These are phyloP conservation scores for Epicauta chinensis DNA, from an alignment of 1,140 invertebrate species.

Conservation along the genomic window DNA sequence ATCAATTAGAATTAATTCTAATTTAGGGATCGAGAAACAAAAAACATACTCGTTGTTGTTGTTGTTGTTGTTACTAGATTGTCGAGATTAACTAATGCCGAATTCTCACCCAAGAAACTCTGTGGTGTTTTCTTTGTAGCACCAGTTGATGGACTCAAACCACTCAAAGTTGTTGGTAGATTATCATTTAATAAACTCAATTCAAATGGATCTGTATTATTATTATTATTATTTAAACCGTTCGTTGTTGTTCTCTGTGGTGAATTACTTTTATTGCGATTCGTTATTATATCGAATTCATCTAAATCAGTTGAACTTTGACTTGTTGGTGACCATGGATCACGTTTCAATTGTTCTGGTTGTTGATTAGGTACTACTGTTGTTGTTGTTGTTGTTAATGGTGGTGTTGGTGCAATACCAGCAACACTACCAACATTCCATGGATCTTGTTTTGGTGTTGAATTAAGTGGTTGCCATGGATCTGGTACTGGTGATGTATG, in stretches of 20 bases:
- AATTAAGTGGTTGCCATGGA: not conserved
- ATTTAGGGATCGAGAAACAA: not conserved
- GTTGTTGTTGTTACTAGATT: slow-evolving; percentile 92
- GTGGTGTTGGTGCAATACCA: not conserved
- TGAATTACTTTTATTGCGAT: slow-evolving; percentile 52
- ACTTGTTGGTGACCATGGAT: slow-evolving; percentile 39
- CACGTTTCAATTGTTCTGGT: slow-evolving; percentile 11
- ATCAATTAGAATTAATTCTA: not conserved
- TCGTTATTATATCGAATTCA: slow-evolving; percentile 78
- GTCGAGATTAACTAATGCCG: slow-evolving; percentile 88
- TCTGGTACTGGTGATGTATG: not conserved
- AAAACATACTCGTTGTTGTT: slow-evolving; percentile 30
- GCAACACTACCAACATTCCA: not conserved
- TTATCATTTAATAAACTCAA: slow-evolving; percentile 54
- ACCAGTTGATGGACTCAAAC: slow-evolving; percentile 40
- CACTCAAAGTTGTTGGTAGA: slow-evolving; percentile 39
- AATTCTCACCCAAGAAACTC: slow-evolving; percentile 91
- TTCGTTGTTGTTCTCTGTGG: slow-evolving; percentile 39
- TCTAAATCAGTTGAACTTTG: slow-evolving; percentile 65
- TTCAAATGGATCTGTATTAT: slow-evolving; percentile 62
- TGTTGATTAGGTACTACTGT: not conserved
- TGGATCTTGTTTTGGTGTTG: not conserved
- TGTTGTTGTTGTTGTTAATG: not conserved
- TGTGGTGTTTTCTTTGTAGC: slow-evolving; percentile 80
- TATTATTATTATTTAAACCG: slow-evolving; percentile 42